These are phyloP conservation scores for Ctenosaura bakeri DNA, from an alignment of 2,797 vertebrate genomes.

Conservation along the genomic window DNA sequence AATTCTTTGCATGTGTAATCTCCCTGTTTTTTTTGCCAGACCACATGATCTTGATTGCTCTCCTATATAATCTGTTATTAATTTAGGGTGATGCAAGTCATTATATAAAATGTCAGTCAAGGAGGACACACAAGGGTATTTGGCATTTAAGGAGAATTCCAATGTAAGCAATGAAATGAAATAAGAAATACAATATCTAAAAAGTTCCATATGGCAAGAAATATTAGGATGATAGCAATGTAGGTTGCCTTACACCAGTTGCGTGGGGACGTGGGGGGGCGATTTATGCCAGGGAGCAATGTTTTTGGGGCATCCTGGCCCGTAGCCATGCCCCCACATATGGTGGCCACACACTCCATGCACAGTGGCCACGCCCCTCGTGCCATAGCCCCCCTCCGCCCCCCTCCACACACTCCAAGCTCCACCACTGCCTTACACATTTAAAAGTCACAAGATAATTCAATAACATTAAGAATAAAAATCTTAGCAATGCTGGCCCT, in stretches of 20 bases:
- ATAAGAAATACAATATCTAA: background rate
- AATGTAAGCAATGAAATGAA: background rate
- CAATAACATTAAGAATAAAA: background rate
- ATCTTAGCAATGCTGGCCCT: background rate
- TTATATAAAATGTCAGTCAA: background rate
- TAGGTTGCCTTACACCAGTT: background rate
- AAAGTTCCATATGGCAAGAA: background rate
- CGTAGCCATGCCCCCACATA: too few species aligned
- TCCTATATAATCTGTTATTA: background rate
- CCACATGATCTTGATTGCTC: background rate
- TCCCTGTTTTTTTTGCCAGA: background rate
- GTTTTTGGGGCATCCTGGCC: too few species aligned
- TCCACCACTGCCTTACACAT: too few species aligned
- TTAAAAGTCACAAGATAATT: slow-evolving; percentile 6
- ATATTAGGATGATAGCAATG: rapidly evolving
- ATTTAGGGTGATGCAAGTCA: background rate
- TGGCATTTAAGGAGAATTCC: background rate
- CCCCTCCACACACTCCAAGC: too few species aligned
- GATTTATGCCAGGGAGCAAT: too few species aligned
- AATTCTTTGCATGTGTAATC: rapidly evolving
- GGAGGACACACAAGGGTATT: background rate
- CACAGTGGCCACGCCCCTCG: too few species aligned
- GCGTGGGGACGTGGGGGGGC: too few species aligned
- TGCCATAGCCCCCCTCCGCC: too few species aligned
- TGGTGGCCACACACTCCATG: too few species aligned